These are phyloP conservation scores for Mycteria americana DNA, from an alignment of 2,797 vertebrate species.

Conservation along the genomic window DNA sequence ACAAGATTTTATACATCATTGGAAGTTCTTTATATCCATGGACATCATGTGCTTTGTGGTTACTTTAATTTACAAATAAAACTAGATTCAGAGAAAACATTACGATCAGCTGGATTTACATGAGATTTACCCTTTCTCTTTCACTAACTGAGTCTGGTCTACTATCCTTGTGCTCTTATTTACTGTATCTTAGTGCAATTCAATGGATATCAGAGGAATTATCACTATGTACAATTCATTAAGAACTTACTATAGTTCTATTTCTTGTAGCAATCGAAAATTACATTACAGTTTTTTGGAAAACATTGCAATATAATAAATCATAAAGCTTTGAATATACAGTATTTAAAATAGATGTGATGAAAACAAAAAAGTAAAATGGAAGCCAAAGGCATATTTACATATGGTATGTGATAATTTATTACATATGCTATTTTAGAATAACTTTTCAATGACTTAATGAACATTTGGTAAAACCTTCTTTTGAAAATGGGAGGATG, in stretches of 20 bases:
- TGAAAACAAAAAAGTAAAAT: neutral
- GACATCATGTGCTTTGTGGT: neutral
- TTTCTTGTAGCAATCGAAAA: neutral
- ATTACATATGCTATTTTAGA: neutral
- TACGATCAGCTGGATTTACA: neutral
- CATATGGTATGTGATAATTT: neutral
- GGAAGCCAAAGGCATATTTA: neutral
- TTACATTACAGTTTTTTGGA: neutral
- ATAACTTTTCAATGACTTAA: neutral
- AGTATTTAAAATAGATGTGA: neutral
- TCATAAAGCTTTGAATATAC: neutral
- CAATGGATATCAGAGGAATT: neutral
- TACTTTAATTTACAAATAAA: neutral
- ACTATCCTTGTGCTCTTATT: neutral
- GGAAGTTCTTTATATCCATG: neutral
- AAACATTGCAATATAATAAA: neutral
- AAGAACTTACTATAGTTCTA: neutral
- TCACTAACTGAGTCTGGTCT: neutral
- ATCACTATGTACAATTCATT: neutral
- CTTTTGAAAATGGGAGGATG: neutral
- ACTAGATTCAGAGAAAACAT: neutral
- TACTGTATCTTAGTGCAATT: neutral
- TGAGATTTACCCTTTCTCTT: neutral
- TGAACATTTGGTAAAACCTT: neutral
- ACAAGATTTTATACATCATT: neutral